Evolutionary conservation across 2,888 invertebrate species (phyloP), one percentile per base, ranked within the genome.

Genomic region (Cataglyphis livida): DNA sequence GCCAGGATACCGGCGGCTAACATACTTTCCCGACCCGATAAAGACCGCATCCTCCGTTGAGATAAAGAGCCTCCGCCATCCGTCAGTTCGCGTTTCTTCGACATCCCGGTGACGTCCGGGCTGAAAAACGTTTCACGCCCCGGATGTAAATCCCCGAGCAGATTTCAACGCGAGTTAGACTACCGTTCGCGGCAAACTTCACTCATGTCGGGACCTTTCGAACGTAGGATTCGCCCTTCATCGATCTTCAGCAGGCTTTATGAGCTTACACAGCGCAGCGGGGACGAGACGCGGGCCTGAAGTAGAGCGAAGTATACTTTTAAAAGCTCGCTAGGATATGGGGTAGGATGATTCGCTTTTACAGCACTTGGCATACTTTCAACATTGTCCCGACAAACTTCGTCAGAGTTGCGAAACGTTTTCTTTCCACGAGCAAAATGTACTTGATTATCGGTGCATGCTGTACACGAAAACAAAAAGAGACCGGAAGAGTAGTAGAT

Each of bases 21-120:
- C 90, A 89, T 90, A 91, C 88, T 89, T 92, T 91, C 91, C 82
- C 87, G 86, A 84, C 87, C 73, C 83, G 92, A 92, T 90, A 91
- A 91, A 90, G 91, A 91, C 89, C 91, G 89, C 90, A 90, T 91
- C 90, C 90, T 90, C 82, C 86, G 84, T n/a, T 54, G 82, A 83
- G 92, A 92, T 91, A 92, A 92, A 89, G 86, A 88, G 85, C 87
- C 85, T 82, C 82, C 86, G 86, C 88, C 88, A 91, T 90, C 83
- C 87, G 87, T 91, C 86, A 87, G 85, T 74, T 78, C 25, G 6
- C 71, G 82, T 83, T 87, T 82, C 71, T 9, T 51, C 70, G 48
- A 54, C 25, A 21, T 76, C 12, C 28, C 57, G 62, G 64, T 62
- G 76, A 65, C 61, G 59, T 57, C 71, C 65, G 59, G 70, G 61